Conservation (phyloP, 2,797 vertebrate species). For the Acrocephalus scirpaceus region DNA sequence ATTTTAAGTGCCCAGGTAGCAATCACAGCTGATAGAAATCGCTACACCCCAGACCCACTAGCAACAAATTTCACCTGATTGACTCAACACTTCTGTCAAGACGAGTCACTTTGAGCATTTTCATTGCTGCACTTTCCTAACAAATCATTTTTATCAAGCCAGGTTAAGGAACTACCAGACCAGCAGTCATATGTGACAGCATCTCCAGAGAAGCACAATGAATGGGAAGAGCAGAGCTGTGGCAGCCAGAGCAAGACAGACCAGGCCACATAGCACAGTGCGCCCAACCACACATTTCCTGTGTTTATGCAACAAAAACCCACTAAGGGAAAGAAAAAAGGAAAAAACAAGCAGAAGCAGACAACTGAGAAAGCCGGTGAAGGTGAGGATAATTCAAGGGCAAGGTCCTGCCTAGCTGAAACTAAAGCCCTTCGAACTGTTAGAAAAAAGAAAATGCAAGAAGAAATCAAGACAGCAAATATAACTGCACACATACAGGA, state of each 20-base stretch:
- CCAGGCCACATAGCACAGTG: accelerated
- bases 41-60: accelerated
- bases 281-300: neutral
- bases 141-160: neutral
- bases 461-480: neutral
- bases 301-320: neutral
- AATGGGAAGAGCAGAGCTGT: neutral
- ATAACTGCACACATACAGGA: neutral
- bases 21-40: neutral
- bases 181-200: neutral
- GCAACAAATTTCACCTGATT: neutral
- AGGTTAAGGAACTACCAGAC: neutral
- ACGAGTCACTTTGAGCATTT: neutral
- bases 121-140: neutral
- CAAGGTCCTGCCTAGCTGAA: neutral
- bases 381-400: neutral
- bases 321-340: neutral
- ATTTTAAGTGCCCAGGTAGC: neutral
- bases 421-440: neutral
- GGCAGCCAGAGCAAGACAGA: accelerated
- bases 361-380: neutral
- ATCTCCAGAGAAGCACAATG: neutral
- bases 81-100: neutral
- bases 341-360: neutral
- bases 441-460: neutral